Conservation (phyloP, 2,888 invertebrate species). For the Philaethria dido region DNA sequence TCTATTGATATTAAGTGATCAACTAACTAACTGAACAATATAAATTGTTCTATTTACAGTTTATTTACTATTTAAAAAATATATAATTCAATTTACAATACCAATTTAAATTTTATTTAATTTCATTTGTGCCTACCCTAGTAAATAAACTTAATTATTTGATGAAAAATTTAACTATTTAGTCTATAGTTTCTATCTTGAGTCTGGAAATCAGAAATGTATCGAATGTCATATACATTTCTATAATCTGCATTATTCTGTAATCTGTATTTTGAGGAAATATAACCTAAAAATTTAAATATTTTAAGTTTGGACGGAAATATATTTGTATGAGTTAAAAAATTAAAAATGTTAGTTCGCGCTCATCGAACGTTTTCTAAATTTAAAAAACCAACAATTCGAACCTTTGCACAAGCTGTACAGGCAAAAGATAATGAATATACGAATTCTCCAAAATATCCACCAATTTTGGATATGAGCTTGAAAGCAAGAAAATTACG, state of each 20-base stretch:
- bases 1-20: too few relatives aligned
- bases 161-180: too few relatives aligned
- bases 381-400: constrained; percentile 56
- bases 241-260: neutral
- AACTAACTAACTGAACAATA: too few relatives aligned
- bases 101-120: too few relatives aligned
- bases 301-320: neutral
- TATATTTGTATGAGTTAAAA: constrained; percentile 23
- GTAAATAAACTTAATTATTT: too few relatives aligned
- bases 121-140: too few relatives aligned
- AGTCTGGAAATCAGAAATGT: neutral
- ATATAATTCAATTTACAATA: too few relatives aligned
- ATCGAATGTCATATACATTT: neutral
- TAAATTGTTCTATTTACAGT: too few relatives aligned
- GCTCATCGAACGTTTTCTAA: constrained; percentile 64
- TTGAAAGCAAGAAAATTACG: constrained; percentile 75
- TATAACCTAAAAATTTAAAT: constrained; percentile 10
- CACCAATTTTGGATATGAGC: constrained; percentile 86
- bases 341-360: constrained; percentile 63
- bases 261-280: neutral
- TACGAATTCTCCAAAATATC: constrained; percentile 77
- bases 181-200: neutral
- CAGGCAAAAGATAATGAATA: constrained; percentile 69
- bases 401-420: constrained; percentile 60
- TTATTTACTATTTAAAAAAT: too few relatives aligned